Percentiles rank a stretch among this genome's conserved stretches.
Evolutionary conservation across 2,888 invertebrate genomes (phyloP).

Genomic region (Cacoxenus indagator): DNA sequence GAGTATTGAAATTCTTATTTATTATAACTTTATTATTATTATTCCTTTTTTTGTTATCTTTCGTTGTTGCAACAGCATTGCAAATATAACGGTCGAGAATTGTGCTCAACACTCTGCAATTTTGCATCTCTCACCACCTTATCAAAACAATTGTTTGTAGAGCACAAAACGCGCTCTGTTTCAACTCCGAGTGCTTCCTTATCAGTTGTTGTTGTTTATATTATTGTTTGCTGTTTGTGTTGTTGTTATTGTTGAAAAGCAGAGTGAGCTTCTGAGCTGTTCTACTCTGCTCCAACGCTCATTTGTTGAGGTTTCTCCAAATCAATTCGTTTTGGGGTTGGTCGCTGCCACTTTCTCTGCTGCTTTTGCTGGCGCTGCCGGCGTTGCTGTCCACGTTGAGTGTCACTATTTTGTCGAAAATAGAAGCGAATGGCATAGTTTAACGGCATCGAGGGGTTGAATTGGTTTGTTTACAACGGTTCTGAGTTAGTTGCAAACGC

Average conservation of each 20-base stretch:
- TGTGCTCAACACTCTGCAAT: conserved; percentile 26
- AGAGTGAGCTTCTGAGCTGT: conserved; percentile 5
- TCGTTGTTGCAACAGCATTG: too few relatives aligned
- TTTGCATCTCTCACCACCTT: conserved; percentile 7
- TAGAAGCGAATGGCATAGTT: conserved; percentile 34
- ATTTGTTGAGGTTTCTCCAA: neutral
- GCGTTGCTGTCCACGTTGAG: conserved; percentile 39
- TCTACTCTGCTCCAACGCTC: neutral
- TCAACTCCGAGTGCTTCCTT: neutral
- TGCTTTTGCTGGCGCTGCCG: conserved; percentile 17
- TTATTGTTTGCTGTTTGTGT: neutral
- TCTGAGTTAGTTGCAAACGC: conserved; percentile 58
- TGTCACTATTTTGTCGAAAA: conserved; percentile 43
- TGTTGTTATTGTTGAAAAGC: neutral
- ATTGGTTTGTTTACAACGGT: conserved; percentile 63
- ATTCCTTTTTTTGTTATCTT: too few relatives aligned
- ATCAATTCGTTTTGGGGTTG: conserved; percentile 47
- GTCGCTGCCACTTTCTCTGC: conserved; percentile 26
- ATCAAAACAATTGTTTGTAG: conserved; percentile 24
- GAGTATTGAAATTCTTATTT: too few relatives aligned
- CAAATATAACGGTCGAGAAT: too few relatives aligned
- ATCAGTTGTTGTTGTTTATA: neutral
- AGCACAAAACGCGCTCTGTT: conserved; percentile 51
- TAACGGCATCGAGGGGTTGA: conserved; percentile 59
- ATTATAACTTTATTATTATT: too few relatives aligned